Evolutionary conservation across 92 coral and sea anemone genomes (phyloP), one percentile per base, ranked within the genome.

Genomic region (Palythoa caribaeorum): DNA sequence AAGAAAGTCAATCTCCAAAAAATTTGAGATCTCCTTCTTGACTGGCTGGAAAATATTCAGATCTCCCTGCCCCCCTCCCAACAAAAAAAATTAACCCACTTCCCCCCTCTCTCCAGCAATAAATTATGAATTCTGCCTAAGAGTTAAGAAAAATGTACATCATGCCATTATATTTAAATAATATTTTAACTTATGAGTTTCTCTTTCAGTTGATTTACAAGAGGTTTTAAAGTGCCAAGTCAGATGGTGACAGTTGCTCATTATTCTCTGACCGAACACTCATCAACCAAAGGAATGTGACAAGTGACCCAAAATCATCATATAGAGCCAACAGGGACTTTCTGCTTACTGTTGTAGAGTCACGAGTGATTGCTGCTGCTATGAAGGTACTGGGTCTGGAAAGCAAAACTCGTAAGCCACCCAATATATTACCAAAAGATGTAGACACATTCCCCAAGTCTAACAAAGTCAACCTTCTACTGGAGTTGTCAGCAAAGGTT

Each of bases 211-310:
- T 87, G 83, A 52, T 87, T 40, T 87, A 76, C 37, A 39, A 77
- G 51, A 37, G 89, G 48, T 86, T 86, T 35, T 86, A 55, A 52
- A 51, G 52, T 37, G 54, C 68, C 52, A 74, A 55, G 21, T 86
- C 84, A 19, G 89, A 54, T 52, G 73, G 75, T 73, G 89, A 86
- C 38, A 50, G 9, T 2, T 86, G 89, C 54, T 73, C 83, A n/a
- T 73, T 76, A 83, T 76, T 37, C 47, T 73, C 89, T 17, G 89
- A 86, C 83, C 75, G 90, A 68, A 79, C 74, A 11, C 65, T 87
- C 44, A 78, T 87, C 48, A 87, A 87, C 76, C 77, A 85, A 39
- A 87, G 86, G 55, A 78, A 87, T 87, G 90, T 87, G 35, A 76
- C 47, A 50, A 59, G 47, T 50, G 90, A 87, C 51, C 78, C 76